Evolutionary conservation across 2,797 vertebrate genomes (phyloP).

Genomic region (Gobionotothen gibberifrons): DNA sequence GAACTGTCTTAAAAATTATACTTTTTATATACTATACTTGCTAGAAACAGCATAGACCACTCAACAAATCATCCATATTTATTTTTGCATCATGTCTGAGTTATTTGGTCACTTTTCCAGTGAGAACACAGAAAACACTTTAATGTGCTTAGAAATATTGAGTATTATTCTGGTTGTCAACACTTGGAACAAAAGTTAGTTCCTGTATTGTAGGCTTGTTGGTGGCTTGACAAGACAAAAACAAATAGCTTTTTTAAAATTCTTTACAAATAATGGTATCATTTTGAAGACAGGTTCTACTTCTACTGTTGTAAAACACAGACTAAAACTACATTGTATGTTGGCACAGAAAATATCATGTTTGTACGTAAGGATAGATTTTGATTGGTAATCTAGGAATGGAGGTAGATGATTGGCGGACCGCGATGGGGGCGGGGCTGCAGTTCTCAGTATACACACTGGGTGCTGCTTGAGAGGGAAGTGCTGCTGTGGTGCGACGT

Average conservation of each 20-base stretch:
- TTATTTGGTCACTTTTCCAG: neutral
- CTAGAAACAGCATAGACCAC: neutral
- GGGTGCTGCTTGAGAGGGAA: conserved; percentile 50
- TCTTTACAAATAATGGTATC: no score
- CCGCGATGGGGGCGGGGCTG: conserved; percentile 8
- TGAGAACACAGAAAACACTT: neutral
- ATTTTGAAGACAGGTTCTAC: no score
- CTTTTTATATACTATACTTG: no score
- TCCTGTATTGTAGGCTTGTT: neutral
- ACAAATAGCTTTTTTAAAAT: no score
- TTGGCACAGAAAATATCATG: no score
- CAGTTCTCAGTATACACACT: conserved; percentile 39
- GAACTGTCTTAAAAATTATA: neutral
- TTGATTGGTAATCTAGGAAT: no score
- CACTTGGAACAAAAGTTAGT: neutral
- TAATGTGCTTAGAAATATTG: neutral
- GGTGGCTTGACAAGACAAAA: neutral
- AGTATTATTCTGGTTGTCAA: neutral
- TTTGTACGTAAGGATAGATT: no score
- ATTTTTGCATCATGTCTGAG: neutral
- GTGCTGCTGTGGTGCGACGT: conserved; percentile 65
- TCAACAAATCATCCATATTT: neutral
- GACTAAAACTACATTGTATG: no score
- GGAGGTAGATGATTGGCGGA: neutral
- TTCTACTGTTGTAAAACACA: no score